These are phyloP conservation scores for Antidorcas marsupialis DNA, from an alignment of 2,113 vertebrate genomes.

Conservation along the genomic window DNA sequence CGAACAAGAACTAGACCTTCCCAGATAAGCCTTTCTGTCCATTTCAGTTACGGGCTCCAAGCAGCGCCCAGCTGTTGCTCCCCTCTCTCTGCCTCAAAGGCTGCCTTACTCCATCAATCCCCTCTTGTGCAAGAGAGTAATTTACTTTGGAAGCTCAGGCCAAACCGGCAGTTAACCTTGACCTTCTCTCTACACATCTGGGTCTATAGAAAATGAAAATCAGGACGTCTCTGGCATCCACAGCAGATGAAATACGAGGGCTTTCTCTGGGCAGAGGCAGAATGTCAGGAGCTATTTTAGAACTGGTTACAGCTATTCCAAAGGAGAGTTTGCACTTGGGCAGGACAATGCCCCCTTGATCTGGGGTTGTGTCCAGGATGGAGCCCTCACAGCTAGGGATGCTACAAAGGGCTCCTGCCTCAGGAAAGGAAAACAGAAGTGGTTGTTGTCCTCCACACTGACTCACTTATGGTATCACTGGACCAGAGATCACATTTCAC, in stretches of 20 bases:
- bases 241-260: constrained; percentile 41
- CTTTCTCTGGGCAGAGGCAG: constrained; percentile 45
- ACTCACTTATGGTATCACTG: background rate
- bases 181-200: constrained; percentile 61
- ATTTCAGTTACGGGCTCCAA: background rate
- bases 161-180: constrained; percentile 61
- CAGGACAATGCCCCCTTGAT: background rate
- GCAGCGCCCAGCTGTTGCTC: constrained; percentile 17
- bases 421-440: background rate
- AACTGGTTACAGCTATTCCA: constrained; percentile 4
- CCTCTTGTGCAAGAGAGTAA: constrained; percentile 40
- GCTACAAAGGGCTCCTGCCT: background rate
- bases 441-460: background rate
- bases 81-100: background rate
- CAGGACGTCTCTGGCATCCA: constrained; percentile 34
- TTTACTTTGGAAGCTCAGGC: constrained; percentile 58
- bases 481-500: background rate
- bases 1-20: background rate
- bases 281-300: constrained; percentile 49
- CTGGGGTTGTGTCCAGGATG: background rate
- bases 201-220: constrained; percentile 60
- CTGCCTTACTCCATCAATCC: constrained; percentile 26
- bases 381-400: background rate
- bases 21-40: background rate
- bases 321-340: constrained; percentile 1